Conservation (phyloP, 1,140 invertebrate genomes). For the Neuroterus valhalla region DNA sequence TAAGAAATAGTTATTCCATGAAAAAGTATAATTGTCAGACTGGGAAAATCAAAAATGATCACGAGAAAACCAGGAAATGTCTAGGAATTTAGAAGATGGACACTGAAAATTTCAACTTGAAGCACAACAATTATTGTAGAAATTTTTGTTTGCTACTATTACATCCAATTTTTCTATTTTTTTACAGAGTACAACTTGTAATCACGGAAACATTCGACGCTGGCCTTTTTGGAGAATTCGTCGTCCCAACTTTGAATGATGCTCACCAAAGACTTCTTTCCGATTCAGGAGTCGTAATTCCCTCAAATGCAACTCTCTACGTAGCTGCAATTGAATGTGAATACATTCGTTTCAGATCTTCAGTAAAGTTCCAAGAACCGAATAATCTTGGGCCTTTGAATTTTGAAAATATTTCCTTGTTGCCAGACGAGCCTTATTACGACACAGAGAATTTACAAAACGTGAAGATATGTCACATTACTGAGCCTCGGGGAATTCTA, state of each 20-base stretch:
- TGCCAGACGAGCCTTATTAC: conserved; percentile 77
- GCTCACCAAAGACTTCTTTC: conserved; percentile 79
- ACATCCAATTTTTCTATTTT: conserved; percentile 32
- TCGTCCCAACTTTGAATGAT: conserved; percentile 81
- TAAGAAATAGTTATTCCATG: no score
- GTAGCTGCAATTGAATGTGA: conserved; percentile 74
- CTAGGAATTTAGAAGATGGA: no score
- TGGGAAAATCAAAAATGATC: no score
- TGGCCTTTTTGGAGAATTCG: conserved; percentile 84
- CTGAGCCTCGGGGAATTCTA: conserved; percentile 77
- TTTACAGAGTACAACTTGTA: conserved; percentile 78
- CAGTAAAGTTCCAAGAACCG: conserved; percentile 50
- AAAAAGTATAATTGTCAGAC: no score
- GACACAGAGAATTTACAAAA: conserved; percentile 81
- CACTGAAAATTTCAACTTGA: no score
- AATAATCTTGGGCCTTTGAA: conserved; percentile 49
- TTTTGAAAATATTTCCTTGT: conserved; percentile 56
- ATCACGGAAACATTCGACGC: conserved; percentile 88
- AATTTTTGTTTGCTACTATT: not conserved
- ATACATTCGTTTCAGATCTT: conserved; percentile 65
- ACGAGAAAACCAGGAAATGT: no score
- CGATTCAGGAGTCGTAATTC: conserved; percentile 77
- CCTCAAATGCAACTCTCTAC: conserved; percentile 79
- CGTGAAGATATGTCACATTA: conserved; percentile 78
- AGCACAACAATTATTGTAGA: not conserved